Evolutionary conservation across 1,140 invertebrate genomes (phyloP), one percentile per base, ranked within the genome.

Genomic region (Hypothenemus hampei): DNA sequence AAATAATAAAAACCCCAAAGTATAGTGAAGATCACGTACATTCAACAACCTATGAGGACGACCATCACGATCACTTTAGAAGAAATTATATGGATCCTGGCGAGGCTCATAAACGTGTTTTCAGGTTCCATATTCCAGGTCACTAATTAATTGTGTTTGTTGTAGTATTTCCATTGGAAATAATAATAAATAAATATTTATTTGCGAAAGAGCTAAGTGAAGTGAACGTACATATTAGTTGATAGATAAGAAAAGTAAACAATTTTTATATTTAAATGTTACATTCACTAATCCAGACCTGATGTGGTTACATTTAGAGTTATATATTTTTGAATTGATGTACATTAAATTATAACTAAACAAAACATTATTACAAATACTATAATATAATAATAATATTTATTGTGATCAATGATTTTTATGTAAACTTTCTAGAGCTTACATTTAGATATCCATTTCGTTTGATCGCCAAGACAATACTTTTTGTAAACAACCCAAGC

Each of bases 1-100:
- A 89, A 72, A 88, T 90, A 65, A 82, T 90, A 13, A 89, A 90
- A 68, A 84, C 88, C 72, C 87, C 87, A n/a, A 81, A 88, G 60
- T 81, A 87, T 44, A 84, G 81, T 29, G 83, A 85, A 67, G 79
- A 79, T 61, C 84, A 89, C 59, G 83, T 85, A 3, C 86, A 89
- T 64, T 87, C 85, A 1, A 80, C 81, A 5, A 79, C 79, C 10
- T 84, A 86, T 68, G 81, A 85, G 55, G 84, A 85, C 33, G 80
- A 78, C 43, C 76, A 78, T 20, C 78, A 81, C 61, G 83, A 83
- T 66, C 79, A 79, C 59, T 76, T 78, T 13, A 52, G 57, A 36
- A 29, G 45, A 35, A 57, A 62, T 24, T 56, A 58, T 35, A 18
- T 51, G 11, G 55, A 52, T 43, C 7, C 16, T 6, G 19, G 33